These are phyloP conservation scores for Campoplex nolae DNA, from an alignment of 2,888 invertebrate genomes.

Conservation along the genomic window DNA sequence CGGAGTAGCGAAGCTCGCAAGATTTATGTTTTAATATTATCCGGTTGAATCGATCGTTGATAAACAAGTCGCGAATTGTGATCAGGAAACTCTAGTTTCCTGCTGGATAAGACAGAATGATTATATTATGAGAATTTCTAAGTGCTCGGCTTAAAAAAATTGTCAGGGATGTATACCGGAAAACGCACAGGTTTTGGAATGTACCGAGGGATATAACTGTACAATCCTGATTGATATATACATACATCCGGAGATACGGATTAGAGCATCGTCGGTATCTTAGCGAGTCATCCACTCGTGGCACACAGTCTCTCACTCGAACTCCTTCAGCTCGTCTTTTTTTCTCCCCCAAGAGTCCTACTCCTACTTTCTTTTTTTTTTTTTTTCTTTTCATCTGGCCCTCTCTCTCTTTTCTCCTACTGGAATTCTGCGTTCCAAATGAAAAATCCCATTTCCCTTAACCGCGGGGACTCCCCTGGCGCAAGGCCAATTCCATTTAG, in stretches of 20 bases:
- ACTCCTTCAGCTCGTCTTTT: slow-evolving; percentile 31
- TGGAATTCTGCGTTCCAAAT: slow-evolving; percentile 74
- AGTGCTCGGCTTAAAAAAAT: neutral
- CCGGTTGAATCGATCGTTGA: neutral
- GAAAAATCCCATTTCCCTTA: slow-evolving; percentile 77
- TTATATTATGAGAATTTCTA: neutral
- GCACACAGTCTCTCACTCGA: slow-evolving; percentile 64
- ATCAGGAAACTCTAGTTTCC: neutral
- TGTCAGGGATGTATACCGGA: neutral
- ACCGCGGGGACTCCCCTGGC: slow-evolving; percentile 74
- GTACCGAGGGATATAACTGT: neutral
- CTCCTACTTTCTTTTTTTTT: neutral
- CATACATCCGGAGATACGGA: slow-evolving; percentile 37
- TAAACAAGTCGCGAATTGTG: neutral
- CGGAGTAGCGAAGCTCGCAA: neutral
- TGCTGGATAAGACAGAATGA: neutral
- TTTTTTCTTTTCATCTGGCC: neutral
- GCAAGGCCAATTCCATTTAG: slow-evolving; percentile 76
- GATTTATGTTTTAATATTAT: neutral
- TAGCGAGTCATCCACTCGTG: slow-evolving; percentile 68
- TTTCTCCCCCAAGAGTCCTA: slow-evolving; percentile 28
- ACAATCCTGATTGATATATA: neutral
- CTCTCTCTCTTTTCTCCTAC: slow-evolving; percentile 47
- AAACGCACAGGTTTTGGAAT: neutral
- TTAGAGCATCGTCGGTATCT: slow-evolving; percentile 61